Percentiles rank a stretch among this genome's conserved stretches.
Conservation (phyloP, 2,113 vertebrate species). For the Pogonocichla stellata region DNA sequence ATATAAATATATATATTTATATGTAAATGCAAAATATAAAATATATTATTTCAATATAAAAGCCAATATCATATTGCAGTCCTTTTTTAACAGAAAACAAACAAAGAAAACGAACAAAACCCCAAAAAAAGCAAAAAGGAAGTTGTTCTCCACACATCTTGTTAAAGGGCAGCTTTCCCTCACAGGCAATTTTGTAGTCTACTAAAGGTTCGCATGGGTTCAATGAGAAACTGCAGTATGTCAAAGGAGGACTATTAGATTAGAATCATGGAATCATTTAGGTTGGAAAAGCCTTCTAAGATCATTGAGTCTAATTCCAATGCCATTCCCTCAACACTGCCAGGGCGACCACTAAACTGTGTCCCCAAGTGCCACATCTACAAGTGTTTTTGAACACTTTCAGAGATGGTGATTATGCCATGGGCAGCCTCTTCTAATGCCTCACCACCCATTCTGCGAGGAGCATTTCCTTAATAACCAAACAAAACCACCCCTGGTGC, state of each 20-base stretch:
- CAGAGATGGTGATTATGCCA: background rate
- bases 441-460: background rate
- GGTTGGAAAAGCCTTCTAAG: background rate
- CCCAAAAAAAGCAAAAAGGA: background rate
- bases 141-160: background rate
- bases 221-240: background rate
- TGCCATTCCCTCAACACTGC: background rate
- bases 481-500: background rate
- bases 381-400: rapidly evolving
- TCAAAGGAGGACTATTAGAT: background rate
- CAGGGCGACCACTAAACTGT: background rate
- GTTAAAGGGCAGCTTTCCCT: background rate
- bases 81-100: too few species aligned
- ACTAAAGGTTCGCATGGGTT: background rate
- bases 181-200: background rate
- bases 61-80: too few species aligned
- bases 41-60: too few species aligned
- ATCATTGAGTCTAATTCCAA: background rate
- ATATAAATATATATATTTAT: too few species aligned
- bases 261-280: background rate
- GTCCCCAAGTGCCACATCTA: too few species aligned
- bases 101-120: background rate
- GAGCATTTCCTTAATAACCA: background rate
- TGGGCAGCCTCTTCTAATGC: background rate
- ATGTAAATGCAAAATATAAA: too few species aligned